Base-by-base conservation (phyloP, 1,140 invertebrate genomes). In the Tetramorium simillimum region DNA sequence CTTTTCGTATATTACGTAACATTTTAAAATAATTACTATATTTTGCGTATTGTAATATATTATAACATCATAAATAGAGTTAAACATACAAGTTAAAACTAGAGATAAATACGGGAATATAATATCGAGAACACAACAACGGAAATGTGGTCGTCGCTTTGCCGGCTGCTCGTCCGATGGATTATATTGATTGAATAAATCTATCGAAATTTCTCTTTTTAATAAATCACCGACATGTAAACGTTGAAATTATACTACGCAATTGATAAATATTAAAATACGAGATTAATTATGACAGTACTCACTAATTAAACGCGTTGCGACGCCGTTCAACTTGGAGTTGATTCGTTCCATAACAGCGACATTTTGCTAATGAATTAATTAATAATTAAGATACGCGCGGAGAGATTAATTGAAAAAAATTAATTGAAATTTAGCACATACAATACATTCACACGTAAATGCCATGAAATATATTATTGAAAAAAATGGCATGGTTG, bases 191-290 rank as follows among this genome's bases (percentile, higher is more conserved):
- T 51, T 24, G 5, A 56, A 73, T 53, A 73, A 73, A 73, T 73
- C 1, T 33, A 14, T 33, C 51, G 10, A 56, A 53, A 56, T 37
- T 37, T 73, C 3, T 28, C 18, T 67, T 73, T 73, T 58, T 58
- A 73, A 56, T 21, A 56, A 73, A 73, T 73, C 7, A 56, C 5
- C n/a, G n/a, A 73, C 67, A 28, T n/a, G 9, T 73, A 21, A 53
- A 37, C 9, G 10, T 16, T 10, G 6, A 56, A 58, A 51, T 72
- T 72, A 49, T 33, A 9, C 18, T 73, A 40, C 1, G 9, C 5
- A n/a, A 56, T 58, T 73, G 33, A 21, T 56, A 73, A 73, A 56
- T 75, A 75, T 75, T 24, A 58, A 58, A 53, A 75, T 58, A 60
- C 2, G 21, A 75, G 28, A 24, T 75, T 58, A 75, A 75, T 53